phyloP scores from a whole-genome alignment of 2,888 invertebrate genomes.

The Meiosimyza platycephala region DNA sequence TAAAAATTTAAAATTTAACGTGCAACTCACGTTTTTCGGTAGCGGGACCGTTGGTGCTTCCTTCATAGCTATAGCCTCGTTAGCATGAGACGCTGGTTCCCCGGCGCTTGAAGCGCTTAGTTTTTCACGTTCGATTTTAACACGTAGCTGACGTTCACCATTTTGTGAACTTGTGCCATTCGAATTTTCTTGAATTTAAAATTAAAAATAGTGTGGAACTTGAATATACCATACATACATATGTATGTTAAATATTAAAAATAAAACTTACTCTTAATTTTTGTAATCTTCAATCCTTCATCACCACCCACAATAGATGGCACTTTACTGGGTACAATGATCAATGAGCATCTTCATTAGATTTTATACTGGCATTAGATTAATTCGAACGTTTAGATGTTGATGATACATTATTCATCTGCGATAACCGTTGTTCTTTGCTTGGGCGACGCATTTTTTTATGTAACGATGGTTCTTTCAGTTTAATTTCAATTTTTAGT shows the following conservation, averaged over 20 bases:
- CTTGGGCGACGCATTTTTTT: constrained; percentile 58
- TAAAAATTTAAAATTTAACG: not conserved
- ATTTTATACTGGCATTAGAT: constrained; percentile 40
- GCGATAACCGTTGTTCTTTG: constrained; percentile 56
- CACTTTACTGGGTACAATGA: constrained; percentile 44
- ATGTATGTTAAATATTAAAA: too few relatives aligned
- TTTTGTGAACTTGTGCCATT: constrained; percentile 16
- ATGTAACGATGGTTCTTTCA: constrained; percentile 56
- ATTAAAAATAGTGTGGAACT: not conserved
- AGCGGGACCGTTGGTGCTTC: constrained; percentile 35
- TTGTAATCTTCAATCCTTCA: not conserved
- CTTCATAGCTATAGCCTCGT: not conserved
- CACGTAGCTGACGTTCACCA: constrained; percentile 43
- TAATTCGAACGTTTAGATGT: constrained; percentile 30
- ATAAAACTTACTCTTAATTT: constrained; percentile 21
- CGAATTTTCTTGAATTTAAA: not conserved
- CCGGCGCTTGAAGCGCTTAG: constrained; percentile 41
- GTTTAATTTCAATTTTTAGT: constrained; percentile 53
- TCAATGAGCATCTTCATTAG: constrained; percentile 46
- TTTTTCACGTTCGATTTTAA: constrained; percentile 59
- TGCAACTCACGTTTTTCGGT: constrained; percentile 27
- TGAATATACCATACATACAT: too few relatives aligned
- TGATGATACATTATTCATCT: constrained; percentile 40
- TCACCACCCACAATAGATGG: constrained; percentile 43
- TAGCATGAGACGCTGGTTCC: not conserved